phyloP scores from a whole-genome alignment of 2,888 invertebrate genomes.

The Dastarcus helophoroides region DNA sequence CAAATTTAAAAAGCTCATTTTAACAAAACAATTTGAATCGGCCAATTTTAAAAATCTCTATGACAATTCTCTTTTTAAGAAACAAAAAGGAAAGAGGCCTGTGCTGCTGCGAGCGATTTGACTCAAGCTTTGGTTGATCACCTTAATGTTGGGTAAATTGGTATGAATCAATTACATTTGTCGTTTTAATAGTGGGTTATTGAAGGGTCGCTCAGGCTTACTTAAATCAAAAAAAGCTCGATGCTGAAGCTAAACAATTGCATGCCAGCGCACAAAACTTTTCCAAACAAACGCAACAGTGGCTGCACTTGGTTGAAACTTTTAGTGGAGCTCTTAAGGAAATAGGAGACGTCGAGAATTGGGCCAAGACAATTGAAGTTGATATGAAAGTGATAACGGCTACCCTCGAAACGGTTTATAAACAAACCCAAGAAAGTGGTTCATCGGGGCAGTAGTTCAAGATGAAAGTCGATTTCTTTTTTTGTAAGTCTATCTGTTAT shows the following conservation, averaged over 20 bases:
- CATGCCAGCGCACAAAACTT: constrained; percentile 91
- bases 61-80: constrained; percentile 45
- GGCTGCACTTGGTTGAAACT: constrained; percentile 84
- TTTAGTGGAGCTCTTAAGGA: constrained; percentile 86
- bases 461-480: too few species aligned
- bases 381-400: constrained; percentile 89
- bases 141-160: constrained; percentile 83
- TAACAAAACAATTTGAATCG: neutral
- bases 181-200: constrained; percentile 14
- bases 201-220: constrained; percentile 94
- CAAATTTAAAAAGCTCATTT: constrained; percentile 1
- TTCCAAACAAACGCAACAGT: constrained; percentile 92
- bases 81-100: constrained; percentile 84
- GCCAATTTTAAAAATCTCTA: too few species aligned
- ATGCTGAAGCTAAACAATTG: constrained; percentile 92
- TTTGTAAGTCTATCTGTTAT: too few species aligned
- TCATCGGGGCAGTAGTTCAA: too few species aligned
- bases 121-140: constrained; percentile 93
- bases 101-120: constrained; percentile 82
- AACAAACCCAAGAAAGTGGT: constrained; percentile 48
- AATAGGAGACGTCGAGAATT: constrained; percentile 97
- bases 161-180: constrained; percentile 1
- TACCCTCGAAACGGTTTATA: constrained; percentile 89
- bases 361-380: constrained; percentile 93
- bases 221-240: constrained; percentile 92